These are phyloP conservation scores for Myathropa florea DNA, from an alignment of 2,888 invertebrate genomes.

Conservation along the genomic window DNA sequence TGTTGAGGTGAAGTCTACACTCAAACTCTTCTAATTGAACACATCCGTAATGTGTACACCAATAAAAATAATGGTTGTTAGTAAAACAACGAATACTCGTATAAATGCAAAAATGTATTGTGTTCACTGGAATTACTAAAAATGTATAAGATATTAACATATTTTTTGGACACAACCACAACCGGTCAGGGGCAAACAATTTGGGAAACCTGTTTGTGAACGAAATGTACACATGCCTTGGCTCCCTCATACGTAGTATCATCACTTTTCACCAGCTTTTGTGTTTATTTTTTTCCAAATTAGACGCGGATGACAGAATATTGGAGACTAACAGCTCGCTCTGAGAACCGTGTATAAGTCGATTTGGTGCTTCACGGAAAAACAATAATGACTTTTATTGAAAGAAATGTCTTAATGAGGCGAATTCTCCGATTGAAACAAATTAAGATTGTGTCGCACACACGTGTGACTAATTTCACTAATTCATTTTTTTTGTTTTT, in stretches of 20 bases:
- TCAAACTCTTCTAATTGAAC: neutral
- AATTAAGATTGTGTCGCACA: too few species aligned
- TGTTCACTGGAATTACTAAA: neutral
- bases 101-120: neutral
- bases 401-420: too few species aligned
- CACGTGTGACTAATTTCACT: too few species aligned
- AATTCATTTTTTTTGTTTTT: too few species aligned
- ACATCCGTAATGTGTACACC: neutral
- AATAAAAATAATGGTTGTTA: neutral
- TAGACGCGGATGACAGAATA: neutral
- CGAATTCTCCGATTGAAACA: too few species aligned
- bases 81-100: neutral
- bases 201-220: neutral
- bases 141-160: neutral
- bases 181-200: neutral
- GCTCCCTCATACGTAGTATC: neutral
- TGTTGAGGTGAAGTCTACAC: neutral
- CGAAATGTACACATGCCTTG: neutral
- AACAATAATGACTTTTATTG: too few species aligned
- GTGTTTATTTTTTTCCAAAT: neutral
- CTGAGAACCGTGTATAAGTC: too few species aligned
- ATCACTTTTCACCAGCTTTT: neutral
- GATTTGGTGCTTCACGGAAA: too few species aligned
- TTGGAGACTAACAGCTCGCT: neutral
- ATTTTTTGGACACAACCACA: neutral